Conservation (phyloP, 2,113 vertebrate genomes). For the Sus scrofa region DNA sequence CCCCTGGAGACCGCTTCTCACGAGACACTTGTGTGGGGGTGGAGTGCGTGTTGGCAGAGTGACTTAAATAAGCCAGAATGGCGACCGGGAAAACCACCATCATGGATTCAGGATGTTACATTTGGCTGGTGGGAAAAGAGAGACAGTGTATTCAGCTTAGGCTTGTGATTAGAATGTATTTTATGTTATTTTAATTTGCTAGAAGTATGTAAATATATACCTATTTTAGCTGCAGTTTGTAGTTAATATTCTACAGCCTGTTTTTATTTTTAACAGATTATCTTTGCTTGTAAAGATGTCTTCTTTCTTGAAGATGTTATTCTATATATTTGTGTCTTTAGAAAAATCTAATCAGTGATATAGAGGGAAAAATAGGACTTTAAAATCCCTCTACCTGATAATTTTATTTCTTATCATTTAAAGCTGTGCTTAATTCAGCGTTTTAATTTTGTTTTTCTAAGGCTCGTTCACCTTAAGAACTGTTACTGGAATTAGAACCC, state of each 20-base stretch:
- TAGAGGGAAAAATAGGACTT: neutral
- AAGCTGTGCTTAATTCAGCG: conserved; percentile 7
- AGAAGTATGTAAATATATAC: neutral
- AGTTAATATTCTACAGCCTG: conserved; percentile 21
- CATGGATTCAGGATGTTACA: neutral
- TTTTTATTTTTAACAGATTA: conserved; percentile 19
- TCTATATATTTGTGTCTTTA: conserved; percentile 6
- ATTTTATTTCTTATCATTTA: conserved; percentile 35
- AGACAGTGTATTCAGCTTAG: neutral
- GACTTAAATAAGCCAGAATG: neutral
- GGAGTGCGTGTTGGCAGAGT: neutral
- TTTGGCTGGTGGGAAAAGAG: conserved; percentile 16
- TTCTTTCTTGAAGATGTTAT: conserved; percentile 40
- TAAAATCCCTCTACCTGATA: neutral
- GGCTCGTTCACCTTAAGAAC: conserved; percentile 29
- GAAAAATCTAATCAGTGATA: conserved; percentile 26
- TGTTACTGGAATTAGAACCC: conserved; percentile 17
- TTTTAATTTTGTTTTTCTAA: conserved; percentile 50
- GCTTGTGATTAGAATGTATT: neutral
- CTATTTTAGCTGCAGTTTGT: neutral
- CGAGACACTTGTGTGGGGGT: neutral
- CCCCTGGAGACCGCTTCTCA: neutral
- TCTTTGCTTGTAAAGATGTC: conserved; percentile 57
- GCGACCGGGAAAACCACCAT: neutral
- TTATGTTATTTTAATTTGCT: conserved; percentile 57